A percentile compares a stretch with the other conserved stretches of the same genome.
Conservation (phyloP, 2,888 invertebrate genomes). For the Aporophyla nigra region DNA sequence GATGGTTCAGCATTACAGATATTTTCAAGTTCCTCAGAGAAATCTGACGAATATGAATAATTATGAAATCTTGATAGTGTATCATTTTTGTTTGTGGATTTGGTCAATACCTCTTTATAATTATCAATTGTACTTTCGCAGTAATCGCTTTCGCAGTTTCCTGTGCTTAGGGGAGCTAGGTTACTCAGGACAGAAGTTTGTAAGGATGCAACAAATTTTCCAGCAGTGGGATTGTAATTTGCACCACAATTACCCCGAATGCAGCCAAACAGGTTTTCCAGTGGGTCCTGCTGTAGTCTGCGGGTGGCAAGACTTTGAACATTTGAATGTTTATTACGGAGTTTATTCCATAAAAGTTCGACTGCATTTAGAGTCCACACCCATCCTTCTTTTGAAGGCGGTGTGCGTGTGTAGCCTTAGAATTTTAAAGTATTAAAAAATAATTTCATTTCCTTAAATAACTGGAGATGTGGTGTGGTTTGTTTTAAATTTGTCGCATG, state of each 20-base stretch:
- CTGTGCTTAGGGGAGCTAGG: slow-evolving; percentile 34
- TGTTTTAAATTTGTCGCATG: slow-evolving; percentile 16
- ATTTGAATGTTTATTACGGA: slow-evolving; percentile 1
- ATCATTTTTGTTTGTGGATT: slow-evolving; percentile 1
- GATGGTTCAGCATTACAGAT: slow-evolving; percentile 8
- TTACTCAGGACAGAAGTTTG: slow-evolving; percentile 50
- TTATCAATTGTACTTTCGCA: slow-evolving; percentile 3
- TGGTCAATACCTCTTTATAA: not conserved
- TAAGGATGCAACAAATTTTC: slow-evolving; percentile 53
- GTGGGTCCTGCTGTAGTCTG: slow-evolving; percentile 21
- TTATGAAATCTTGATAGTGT: not conserved
- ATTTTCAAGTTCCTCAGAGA: slow-evolving; percentile 22
- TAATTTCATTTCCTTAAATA: slow-evolving; percentile 10
- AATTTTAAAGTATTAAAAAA: slow-evolving; percentile 9
- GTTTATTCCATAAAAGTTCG: slow-evolving; percentile 23
- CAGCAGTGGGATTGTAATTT: slow-evolving; percentile 50
- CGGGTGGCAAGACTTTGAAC: slow-evolving; percentile 10
- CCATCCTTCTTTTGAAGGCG: slow-evolving; percentile 42
- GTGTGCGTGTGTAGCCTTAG: slow-evolving; percentile 9
- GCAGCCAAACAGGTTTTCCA: slow-evolving; percentile 56
- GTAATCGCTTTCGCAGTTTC: slow-evolving; percentile 24
- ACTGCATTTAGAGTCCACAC: slow-evolving; percentile 41
- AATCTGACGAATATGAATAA: slow-evolving; percentile 18
- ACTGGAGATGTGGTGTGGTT: slow-evolving; percentile 9
- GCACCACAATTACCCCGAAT: slow-evolving; percentile 55